phyloP scores from a whole-genome alignment of 1,140 invertebrate species.

The Eupeodes corollae region DNA sequence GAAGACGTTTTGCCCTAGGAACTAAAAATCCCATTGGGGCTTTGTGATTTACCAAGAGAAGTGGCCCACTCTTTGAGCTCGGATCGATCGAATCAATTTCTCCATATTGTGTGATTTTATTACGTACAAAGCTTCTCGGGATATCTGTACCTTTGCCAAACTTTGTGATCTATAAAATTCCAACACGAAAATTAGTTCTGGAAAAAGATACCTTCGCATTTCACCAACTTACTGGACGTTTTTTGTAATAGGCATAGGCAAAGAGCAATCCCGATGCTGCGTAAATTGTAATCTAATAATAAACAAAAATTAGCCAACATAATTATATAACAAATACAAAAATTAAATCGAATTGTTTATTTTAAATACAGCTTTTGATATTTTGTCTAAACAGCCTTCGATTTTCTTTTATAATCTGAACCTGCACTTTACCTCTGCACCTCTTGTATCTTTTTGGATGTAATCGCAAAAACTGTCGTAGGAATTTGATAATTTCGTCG shows the following conservation, averaged over 20 bases:
- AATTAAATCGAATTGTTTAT: not conserved
- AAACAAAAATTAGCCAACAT: not conserved
- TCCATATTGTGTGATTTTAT: conserved; percentile 1
- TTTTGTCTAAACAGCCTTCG: too few species aligned
- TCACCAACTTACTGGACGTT: not conserved
- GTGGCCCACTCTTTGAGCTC: not conserved
- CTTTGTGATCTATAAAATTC: conserved; percentile 1
- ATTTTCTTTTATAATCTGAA: not conserved
- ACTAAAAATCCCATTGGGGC: not conserved
- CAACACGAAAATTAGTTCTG: too few species aligned
- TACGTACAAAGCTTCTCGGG: not conserved
- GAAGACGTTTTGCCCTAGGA: not conserved
- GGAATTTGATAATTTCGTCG: not conserved
- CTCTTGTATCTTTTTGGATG: conserved; percentile 2
- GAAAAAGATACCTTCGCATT: too few species aligned
- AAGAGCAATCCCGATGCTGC: not conserved
- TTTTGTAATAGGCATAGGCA: not conserved
- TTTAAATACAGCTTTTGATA: not conserved
- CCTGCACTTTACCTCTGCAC: not conserved
- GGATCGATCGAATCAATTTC: not conserved
- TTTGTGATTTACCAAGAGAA: not conserved
- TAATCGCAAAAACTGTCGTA: not conserved
- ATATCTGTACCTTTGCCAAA: conserved; percentile 1
- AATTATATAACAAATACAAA: not conserved
- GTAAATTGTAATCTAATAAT: not conserved